Evolutionary conservation across 2,113 vertebrate species (phyloP), one percentile per base, ranked within the genome.

Genomic region (Pelobates fuscus): DNA sequence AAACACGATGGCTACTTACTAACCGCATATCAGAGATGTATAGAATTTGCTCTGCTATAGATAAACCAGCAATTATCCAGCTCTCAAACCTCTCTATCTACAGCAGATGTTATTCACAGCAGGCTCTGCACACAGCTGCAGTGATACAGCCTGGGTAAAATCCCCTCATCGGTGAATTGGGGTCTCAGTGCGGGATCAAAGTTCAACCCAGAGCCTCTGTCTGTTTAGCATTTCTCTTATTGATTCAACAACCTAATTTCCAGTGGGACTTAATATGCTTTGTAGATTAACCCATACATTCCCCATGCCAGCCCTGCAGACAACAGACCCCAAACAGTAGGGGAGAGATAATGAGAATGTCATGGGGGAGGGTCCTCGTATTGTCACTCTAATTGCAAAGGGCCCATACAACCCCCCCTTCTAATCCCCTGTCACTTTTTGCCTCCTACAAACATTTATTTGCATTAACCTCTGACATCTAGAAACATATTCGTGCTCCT

Each of bases 401-500:
- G 18, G 5, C 60, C 46, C 61, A 37, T 6, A 37, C 29, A 25
- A 8, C 43, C 21, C n/a, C 63, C 20, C 17, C 43, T 5, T 5
- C 60, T 5, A 27, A 11, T 43, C 7, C 67, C 29, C 12, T 15
- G 30, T 18, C 55, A 7, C 17, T 11, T 12, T 23, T 20, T 46
- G 24, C 44, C 43, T 74, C 61, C 65, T 66, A 58, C 32, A 62
- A 24, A 25, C 44, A 64, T 41, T 25, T 73, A 27, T 55, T 43
- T 37, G 26, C 66, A 67, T 76, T 76, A 76, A 67, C 72, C 72
- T 76, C 41, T 75, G 62, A 66, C 62, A 41, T 24, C 24, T 24
- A 23, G 20, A n/a, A 15, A 21, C 43, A 30, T 20, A 20, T 55
- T 57, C 46, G 2, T 21, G 43, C 52, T 32, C 1, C 30, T 2